Base-by-base conservation (phyloP, 64 coral and sea anemone species). In the Montipora efflorescens region DNA sequence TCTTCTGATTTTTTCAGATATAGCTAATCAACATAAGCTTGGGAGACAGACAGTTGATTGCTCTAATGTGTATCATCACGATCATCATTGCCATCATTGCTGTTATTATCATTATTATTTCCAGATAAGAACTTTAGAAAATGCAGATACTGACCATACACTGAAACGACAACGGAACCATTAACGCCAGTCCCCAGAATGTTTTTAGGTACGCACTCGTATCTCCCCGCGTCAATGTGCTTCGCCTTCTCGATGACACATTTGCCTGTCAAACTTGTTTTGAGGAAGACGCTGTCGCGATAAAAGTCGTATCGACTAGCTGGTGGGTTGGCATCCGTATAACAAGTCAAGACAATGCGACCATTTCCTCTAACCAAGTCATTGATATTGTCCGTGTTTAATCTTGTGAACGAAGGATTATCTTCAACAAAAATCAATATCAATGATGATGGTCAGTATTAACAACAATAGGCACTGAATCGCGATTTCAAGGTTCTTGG, bases 261-360 rank as follows among this genome's bases (percentile, higher is more conserved):
- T 8, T 79, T 47, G 20, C 96, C 96, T 47, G 59, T 62, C 0
- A 62, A n/a, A 68, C 48, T 92, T 2, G 47, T 91, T 46, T 43
- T 57, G 13, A 97, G 6, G 49, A 89, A 79, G n/a, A 18, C 47
- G 13, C 89, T 84, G 43, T 92, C 73, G 46, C 61, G 89, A 77
- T 92, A 97, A 75, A 95, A 97, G 18, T 49, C 67, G 36, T 97
- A 91, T 48, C 75, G 93, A 61, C 88, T 81, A 3, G 67, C 89
- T 19, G 84, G 93, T 5, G 96, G 96, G 22, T 97, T 92, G 0
- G 96, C 96, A 47, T 94, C 78, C 2, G 96, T 77, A 48, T 76
- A 67, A 49, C 96, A 95, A 19, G 66, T 89, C 59, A 97, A 21
- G 8, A 71, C 49, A 77, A 85, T 70, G 58, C 53, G 85, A 1